phyloP scores from a whole-genome alignment of 2,113 vertebrate genomes.

The Zosterops japonicus region DNA sequence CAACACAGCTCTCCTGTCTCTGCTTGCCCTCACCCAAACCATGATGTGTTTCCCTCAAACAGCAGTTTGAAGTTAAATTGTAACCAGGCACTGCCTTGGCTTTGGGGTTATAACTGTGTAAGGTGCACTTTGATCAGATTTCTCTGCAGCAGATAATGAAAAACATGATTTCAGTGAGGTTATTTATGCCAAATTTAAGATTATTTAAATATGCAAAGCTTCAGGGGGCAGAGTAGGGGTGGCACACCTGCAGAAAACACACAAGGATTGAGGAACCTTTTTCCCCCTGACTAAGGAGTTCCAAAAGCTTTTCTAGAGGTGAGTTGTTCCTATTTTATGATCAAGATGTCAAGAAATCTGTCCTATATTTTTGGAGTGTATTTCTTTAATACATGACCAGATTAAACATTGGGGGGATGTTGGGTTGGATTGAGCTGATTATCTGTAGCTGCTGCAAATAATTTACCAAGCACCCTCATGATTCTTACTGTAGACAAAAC shows the following conservation, averaged over 20 bases:
- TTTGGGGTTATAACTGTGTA: not conserved
- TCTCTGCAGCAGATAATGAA: not conserved
- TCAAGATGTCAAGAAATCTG: not conserved
- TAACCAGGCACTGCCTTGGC: fast-evolving
- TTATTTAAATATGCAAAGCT: not conserved
- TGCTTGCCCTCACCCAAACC: too few relatives aligned
- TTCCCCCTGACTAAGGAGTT: not conserved
- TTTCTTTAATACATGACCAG: not conserved
- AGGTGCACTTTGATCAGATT: not conserved
- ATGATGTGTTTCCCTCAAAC: fast-evolving
- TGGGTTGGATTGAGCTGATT: not conserved
- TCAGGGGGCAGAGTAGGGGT: too few relatives aligned
- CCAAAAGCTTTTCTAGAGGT: not conserved
- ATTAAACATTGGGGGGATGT: not conserved
- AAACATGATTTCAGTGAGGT: fast-evolving
- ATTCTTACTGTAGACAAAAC: conserved; percentile 34
- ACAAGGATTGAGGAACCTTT: not conserved
- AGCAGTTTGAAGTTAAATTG: fast-evolving
- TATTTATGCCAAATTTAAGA: not conserved
- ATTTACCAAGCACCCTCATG: not conserved
- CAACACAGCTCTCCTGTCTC: too few relatives aligned
- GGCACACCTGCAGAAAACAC: not conserved
- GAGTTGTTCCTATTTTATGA: fast-evolving
- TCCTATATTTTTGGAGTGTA: not conserved
- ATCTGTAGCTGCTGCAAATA: not conserved